Base-by-base conservation (phyloP, 2,113 vertebrate species). In the Cariama cristata region DNA sequence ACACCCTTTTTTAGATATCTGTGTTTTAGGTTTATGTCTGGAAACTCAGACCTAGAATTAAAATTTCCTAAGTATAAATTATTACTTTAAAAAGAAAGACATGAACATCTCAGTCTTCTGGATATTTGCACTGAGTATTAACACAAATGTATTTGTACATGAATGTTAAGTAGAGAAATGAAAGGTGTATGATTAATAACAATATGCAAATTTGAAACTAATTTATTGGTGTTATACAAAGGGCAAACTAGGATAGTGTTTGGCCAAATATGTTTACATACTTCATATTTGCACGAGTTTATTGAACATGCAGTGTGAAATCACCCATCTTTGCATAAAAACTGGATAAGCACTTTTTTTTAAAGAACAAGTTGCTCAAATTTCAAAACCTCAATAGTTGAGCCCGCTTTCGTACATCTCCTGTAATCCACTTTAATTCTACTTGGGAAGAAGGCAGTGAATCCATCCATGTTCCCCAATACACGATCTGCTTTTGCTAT, bases 211-310 rank as follows among this genome's bases (percentile, higher is more conserved):
- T 96, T 89, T 79, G 68, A 84, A 96, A 89, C 73, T 96, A 95
- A 96, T 96, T 95, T 96, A 95, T 96, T 96, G 91, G 68, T 93
- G 93, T 95, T 96, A 93, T 82, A 92, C 93, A 94, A 95, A 97
- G 93, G 95, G 91, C 91, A 97, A 85, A 94, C 80, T 92, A 79
- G 80, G 60, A 74, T 93, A 87, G 80, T 92, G 79, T 95, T 93
- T 97, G 95, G 91, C 86, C 93, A 95, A 94, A 95, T 97, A 92
- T 96, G 91, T 96, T 96, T 97, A 89, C 95, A 95, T 95, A 94
- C 90, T 92, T 94, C 40, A 7, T 91, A 93, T 95, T 95, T 96
- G 94, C 76, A 85, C 96, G 60, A 12, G 3, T 89, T 95, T 96
- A 95, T 93, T 96, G 94, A 96, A 93, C 89, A 93, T 81, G 80